Evolutionary conservation across 37 sponge, comb jelly and placozoan species (phyloP).

Genomic region (Hormiphora californensis): DNA sequence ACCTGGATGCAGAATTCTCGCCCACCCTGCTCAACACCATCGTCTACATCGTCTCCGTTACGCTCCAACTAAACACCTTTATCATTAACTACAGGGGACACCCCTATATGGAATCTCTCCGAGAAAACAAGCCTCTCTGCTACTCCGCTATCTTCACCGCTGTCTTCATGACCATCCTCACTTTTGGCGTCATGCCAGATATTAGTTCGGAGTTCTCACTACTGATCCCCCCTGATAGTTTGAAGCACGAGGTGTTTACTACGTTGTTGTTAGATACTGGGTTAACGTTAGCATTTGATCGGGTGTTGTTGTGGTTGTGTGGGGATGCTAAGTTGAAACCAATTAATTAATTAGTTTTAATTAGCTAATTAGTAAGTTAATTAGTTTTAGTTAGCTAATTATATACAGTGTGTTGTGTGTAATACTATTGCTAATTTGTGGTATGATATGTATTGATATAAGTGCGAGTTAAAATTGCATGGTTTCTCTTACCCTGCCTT

Average conservation of each 20-base stretch:
- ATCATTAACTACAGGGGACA: slow-evolving; percentile 95
- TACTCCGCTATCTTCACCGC: slow-evolving; percentile 63
- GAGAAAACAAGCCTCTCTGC: slow-evolving; percentile 77
- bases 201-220: slow-evolving; percentile 54
- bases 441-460: too few species aligned
- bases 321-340: slow-evolving; percentile 55
- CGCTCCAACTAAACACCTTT: slow-evolving; percentile 91
- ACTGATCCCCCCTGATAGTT: slow-evolving; percentile 10
- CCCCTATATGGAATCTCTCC: slow-evolving; percentile 87
- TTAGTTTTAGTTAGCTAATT: background rate
- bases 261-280: slow-evolving; percentile 13
- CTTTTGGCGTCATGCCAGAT: slow-evolving; percentile 76
- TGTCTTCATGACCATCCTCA: slow-evolving; percentile 60
- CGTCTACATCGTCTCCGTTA: slow-evolving; percentile 86
- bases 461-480: too few species aligned
- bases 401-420: too few species aligned
- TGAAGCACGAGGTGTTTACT: slow-evolving; percentile 38
- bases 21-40: slow-evolving; percentile 81
- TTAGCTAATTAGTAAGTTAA: background rate
- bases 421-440: too few species aligned
- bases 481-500: too few species aligned
- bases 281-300: slow-evolving; percentile 18
- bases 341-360: background rate
- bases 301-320: background rate
- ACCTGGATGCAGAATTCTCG: slow-evolving; percentile 93